phyloP scores from a whole-genome alignment of 1,140 invertebrate species.

The Lasioglossum albipes region DNA sequence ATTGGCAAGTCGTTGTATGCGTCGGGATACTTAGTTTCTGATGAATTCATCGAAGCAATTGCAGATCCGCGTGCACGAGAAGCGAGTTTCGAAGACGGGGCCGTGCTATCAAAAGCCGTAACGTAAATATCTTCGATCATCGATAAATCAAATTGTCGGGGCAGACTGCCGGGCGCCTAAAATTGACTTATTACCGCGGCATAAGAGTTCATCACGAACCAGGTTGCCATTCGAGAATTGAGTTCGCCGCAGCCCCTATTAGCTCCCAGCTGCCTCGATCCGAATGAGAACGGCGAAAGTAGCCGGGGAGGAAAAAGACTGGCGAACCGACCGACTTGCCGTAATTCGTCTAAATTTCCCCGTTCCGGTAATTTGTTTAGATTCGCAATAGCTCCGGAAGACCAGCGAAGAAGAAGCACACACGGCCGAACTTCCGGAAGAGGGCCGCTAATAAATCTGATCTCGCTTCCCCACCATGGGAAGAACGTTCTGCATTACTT shows the following conservation, averaged over 20 bases:
- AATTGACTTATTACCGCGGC: background rate
- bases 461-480: background rate
- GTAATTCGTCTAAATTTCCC: slow-evolving; percentile 31
- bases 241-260: background rate
- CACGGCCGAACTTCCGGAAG: background rate
- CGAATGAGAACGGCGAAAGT: background rate
- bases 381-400: background rate
- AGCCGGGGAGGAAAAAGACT: background rate
- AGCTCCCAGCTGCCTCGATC: background rate
- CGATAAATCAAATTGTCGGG: background rate
- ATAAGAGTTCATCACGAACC: background rate
- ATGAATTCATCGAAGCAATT: too few relatives aligned
- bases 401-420: background rate
- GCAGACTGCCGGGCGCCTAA: background rate
- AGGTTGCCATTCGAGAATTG: slow-evolving; percentile 8
- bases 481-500: slow-evolving; percentile 7
- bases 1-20: too few relatives aligned
- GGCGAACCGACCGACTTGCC: too few relatives aligned
- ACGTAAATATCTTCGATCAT: background rate
- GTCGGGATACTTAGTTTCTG: too few relatives aligned
- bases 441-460: slow-evolving; percentile 18
- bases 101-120: too few relatives aligned
- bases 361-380: slow-evolving; percentile 33
- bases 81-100: too few relatives aligned
- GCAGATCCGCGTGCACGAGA: too few relatives aligned